phyloP scores from a whole-genome alignment of 2,797 vertebrate species.

The Avahi laniger region DNA sequence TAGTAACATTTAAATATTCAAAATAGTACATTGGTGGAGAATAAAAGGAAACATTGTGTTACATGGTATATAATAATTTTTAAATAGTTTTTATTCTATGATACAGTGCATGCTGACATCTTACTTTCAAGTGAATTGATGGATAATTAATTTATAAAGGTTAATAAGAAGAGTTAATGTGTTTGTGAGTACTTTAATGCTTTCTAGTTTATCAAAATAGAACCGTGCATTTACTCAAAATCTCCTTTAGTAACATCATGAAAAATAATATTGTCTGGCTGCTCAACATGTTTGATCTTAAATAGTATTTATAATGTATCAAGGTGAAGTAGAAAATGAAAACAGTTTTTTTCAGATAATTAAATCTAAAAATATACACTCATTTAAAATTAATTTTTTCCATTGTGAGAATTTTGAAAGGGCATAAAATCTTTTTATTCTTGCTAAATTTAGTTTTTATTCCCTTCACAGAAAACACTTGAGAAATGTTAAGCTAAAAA shows the following conservation, averaged over 20 bases:
- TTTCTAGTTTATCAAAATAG: neutral
- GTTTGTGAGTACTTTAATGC: neutral
- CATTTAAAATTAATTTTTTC: conserved; percentile 7
- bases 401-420: neutral
- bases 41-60: neutral
- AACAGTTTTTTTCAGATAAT: neutral
- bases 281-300: neutral
- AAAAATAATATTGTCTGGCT: neutral
- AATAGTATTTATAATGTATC: neutral
- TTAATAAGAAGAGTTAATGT: neutral
- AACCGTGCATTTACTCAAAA: neutral
- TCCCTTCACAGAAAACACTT: conserved; percentile 88
- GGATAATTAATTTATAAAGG: neutral
- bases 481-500: conserved; percentile 88
- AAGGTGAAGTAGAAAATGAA: conserved; percentile 4
- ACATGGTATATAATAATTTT: neutral
- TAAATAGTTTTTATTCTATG: neutral
- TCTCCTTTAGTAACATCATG: neutral
- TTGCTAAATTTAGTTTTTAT: accelerated
- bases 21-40: neutral
- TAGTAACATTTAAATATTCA: neutral
- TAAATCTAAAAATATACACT: neutral
- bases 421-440: neutral
- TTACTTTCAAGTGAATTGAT: neutral
- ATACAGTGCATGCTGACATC: neutral